phyloP scores from a whole-genome alignment of 2,888 invertebrate genomes.

The Phaonia tiefii region DNA sequence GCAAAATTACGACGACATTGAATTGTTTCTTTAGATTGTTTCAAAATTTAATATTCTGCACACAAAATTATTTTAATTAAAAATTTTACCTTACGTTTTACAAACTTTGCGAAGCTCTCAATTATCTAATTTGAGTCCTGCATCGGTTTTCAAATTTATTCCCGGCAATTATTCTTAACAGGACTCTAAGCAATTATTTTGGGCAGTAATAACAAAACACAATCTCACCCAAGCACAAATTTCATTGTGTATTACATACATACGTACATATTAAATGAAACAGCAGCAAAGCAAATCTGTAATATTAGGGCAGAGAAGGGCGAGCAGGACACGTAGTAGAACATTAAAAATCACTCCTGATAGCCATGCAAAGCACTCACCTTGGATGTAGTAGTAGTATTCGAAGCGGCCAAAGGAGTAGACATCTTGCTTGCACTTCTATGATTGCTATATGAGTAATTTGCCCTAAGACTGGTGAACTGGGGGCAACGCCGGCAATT shows the following conservation, averaged over 20 bases:
- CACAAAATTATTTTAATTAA: too few relatives aligned
- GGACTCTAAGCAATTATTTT: constrained; percentile 60
- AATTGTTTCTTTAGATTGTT: too few relatives aligned
- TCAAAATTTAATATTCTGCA: too few relatives aligned
- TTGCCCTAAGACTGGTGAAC: not conserved
- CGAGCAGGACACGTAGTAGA: not conserved
- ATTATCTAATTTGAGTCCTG: too few relatives aligned
- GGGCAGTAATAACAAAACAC: not conserved
- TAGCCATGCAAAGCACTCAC: not conserved
- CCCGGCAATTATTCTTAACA: constrained; percentile 17
- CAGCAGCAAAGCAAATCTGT: not conserved
- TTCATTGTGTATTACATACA: constrained; percentile 12
- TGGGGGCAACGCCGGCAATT: constrained; percentile 3
- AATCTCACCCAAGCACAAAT: constrained; percentile 9
- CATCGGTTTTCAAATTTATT: constrained; percentile 20
- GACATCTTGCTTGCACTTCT: not conserved
- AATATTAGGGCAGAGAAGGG: not conserved
- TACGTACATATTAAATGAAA: too few relatives aligned
- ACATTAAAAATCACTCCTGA: constrained; percentile 14
- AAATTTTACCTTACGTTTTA: too few relatives aligned
- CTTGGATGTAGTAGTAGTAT: not conserved
- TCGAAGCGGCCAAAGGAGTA: too few relatives aligned
- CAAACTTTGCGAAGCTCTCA: too few relatives aligned
- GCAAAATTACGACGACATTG: too few relatives aligned
- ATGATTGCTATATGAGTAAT: not conserved